Base-by-base conservation (phyloP, 2,797 vertebrate species). In the Sebastes reedi region DNA sequence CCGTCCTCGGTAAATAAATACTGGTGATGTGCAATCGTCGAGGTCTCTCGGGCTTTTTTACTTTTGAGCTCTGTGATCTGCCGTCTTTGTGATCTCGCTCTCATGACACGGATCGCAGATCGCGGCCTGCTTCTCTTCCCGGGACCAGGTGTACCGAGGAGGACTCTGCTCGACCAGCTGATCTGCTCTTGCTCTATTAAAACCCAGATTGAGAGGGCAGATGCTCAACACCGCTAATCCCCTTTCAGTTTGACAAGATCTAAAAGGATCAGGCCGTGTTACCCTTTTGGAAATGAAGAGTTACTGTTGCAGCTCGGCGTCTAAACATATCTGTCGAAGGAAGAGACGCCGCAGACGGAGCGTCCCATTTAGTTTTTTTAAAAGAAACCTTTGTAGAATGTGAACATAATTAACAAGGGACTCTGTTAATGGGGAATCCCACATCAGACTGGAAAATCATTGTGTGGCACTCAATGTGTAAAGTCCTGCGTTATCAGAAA, bases 151-250 rank as follows among this genome's bases (percentile, higher is more conserved):
- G 84, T 20, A 72, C n/a, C 4, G 10, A 62, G 62, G 10, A 83
- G 71, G 78, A 67, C 76, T 2, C 52, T 24, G 77, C 55, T 70
- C 55, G 69, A 32, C 72, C 86, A 55, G 89, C 34, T 72, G 78
- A 85, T 70, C 87, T 80, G 75, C 82, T 65, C 60, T 22, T 13
- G 61, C 71, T 84, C 70, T 46, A 60, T 89, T 90, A 85, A 86
- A 90, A 75, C 81, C 83, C 88, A 87, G 91, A 90, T 86, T 93
- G 91, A 89, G 87, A 67, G 66, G 88, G 78, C 92, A 94, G 93
- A 92, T 93, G 93, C 91, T 92, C 91, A 85, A 86, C 89, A 86
- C 89, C 87, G 88, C 86, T 95, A 95, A 96, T 95, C 94, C 91
- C 85, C 94, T 94, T 95, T 88, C 81, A 75, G 85, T 89, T 86